Percentiles rank a stretch among this genome's conserved stretches.
Evolutionary conservation across 2,888 invertebrate species (phyloP).

Genomic region (Epirrhoe alternata): DNA sequence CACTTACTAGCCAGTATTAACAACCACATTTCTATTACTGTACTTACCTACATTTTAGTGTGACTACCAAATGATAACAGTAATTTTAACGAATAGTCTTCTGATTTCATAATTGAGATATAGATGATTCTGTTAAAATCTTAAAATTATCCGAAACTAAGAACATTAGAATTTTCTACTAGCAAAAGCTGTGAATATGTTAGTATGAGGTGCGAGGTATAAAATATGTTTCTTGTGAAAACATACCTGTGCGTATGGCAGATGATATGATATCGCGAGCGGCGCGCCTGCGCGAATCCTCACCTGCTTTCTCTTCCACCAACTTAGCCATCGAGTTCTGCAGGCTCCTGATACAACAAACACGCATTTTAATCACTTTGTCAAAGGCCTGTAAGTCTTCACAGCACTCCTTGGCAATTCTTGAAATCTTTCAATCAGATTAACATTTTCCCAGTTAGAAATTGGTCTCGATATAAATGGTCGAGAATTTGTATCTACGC

Average conservation of each 20-base stretch:
- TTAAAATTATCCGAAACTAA: too few relatives aligned
- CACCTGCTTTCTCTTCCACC: conserved; percentile 81
- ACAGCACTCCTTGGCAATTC: too few relatives aligned
- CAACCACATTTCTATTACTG: too few relatives aligned
- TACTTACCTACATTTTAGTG: too few relatives aligned
- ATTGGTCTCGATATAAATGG: too few relatives aligned
- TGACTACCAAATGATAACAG: too few relatives aligned
- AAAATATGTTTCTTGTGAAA: conserved; percentile 15
- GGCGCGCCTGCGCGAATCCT: conserved; percentile 84
- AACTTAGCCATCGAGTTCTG: conserved; percentile 87
- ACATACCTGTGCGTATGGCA: conserved; percentile 85
- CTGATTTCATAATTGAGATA: neutral
- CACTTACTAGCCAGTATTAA: too few relatives aligned
- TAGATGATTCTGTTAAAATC: neutral
- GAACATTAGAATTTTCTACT: neutral
- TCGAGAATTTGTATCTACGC: too few relatives aligned
- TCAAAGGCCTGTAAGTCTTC: neutral
- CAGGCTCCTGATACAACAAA: conserved; percentile 74
- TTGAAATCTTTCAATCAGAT: neutral
- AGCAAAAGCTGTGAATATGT: neutral
- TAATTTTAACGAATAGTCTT: too few relatives aligned
- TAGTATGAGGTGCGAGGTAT: neutral
- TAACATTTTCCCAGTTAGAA: neutral
- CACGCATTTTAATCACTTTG: neutral
- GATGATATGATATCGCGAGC: conserved; percentile 90